Evolutionary conservation across 1,140 invertebrate genomes (phyloP).

Genomic region (Lasioglossum baleicum): DNA sequence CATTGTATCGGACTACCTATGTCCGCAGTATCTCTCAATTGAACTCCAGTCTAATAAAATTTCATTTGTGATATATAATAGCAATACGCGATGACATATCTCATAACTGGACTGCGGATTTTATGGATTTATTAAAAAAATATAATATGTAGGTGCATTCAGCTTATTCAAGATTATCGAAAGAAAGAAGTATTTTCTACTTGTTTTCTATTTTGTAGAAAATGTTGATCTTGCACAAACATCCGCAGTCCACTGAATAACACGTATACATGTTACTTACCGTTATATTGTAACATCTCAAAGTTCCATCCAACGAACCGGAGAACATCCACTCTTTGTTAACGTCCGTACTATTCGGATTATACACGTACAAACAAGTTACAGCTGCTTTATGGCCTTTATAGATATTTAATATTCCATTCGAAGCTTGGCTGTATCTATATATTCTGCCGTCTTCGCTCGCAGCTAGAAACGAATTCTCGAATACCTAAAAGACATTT

Average conservation of each 20-base stretch:
- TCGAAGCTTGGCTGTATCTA: conserved; percentile 74
- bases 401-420: conserved; percentile 76
- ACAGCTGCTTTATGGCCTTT: conserved; percentile 80
- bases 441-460: conserved; percentile 78
- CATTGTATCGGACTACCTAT: conserved; percentile 83
- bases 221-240: too few relatives aligned
- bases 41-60: conserved; percentile 79
- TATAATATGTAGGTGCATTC: too few relatives aligned
- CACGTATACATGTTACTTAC: conserved; percentile 68
- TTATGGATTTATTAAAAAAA: too few relatives aligned
- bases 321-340: conserved; percentile 81
- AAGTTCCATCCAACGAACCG: conserved; percentile 82
- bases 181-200: too few relatives aligned
- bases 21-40: conserved; percentile 78
- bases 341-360: conserved; percentile 67
- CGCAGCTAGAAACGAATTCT: conserved; percentile 77
- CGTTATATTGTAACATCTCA: conserved; percentile 82
- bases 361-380: conserved; percentile 81
- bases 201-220: too few relatives aligned
- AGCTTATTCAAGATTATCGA: too few relatives aligned
- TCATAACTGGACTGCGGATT: too few relatives aligned
- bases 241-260: background rate
- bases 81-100: too few relatives aligned
- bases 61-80: background rate
- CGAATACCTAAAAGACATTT: conserved; percentile 68